Evolutionary conservation across 2,113 vertebrate genomes (phyloP).

Genomic region (Gavia stellata): DNA sequence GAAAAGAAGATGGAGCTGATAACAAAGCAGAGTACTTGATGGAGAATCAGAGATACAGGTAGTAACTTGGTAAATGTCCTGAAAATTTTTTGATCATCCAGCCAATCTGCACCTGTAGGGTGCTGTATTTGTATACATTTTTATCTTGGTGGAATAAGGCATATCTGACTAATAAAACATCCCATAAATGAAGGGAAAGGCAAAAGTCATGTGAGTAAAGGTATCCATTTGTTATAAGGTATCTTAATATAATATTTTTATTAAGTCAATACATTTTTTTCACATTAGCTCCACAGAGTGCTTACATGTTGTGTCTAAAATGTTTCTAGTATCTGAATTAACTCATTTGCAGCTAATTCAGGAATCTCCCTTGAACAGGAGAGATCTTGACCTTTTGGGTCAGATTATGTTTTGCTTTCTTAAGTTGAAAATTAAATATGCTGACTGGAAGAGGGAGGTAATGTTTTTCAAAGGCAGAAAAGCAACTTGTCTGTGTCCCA

Average conservation of each 20-base stretch:
- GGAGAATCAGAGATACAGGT: background rate
- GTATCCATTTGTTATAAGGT: background rate
- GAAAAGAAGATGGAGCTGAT: background rate
- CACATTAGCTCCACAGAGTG: background rate
- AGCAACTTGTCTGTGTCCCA: background rate
- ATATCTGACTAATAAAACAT: background rate
- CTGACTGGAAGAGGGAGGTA: background rate
- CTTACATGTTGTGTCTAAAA: background rate
- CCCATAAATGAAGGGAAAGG: background rate
- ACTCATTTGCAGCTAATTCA: background rate
- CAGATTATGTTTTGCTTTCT: background rate
- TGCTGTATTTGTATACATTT: background rate
- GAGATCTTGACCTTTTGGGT: background rate
- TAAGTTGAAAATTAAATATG: background rate
- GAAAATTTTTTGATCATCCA: background rate
- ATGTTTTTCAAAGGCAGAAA: background rate
- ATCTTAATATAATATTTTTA: background rate
- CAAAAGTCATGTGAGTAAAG: background rate
- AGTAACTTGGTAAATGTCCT: background rate
- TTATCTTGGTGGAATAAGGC: background rate
- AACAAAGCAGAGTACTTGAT: background rate
- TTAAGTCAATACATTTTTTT: background rate
- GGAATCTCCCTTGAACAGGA: background rate
- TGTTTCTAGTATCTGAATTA: background rate
- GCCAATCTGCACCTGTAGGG: background rate